Evolutionary conservation across 30 jellyfish, hydroid and myxozoan species (phyloP).

Genomic region (Aurelia sp.): DNA sequence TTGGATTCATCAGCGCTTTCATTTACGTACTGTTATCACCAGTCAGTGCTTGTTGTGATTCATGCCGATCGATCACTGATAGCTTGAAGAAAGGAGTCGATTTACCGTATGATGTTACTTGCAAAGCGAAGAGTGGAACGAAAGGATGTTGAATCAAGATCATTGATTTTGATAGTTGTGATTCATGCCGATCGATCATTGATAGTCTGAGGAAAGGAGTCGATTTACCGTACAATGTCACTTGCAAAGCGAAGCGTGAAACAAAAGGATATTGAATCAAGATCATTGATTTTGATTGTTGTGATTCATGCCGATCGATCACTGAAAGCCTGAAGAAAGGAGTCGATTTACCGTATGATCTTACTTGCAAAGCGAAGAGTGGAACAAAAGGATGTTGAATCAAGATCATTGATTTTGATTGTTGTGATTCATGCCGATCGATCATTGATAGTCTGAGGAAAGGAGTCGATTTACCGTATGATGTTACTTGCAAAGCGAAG

Average conservation of each 20-base stretch:
- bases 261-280: constrained; percentile 79
- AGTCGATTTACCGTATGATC: constrained; percentile 66
- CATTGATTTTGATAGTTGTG: constrained; percentile 82
- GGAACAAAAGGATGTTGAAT: constrained; percentile 82
- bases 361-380: constrained; percentile 71
- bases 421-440: constrained; percentile 73
- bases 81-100: constrained; percentile 75
- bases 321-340: constrained; percentile 78
- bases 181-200: constrained; percentile 69
- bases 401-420: not conserved
- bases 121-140: constrained; percentile 75
- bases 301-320: constrained; percentile 73
- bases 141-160: no score
- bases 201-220: constrained; percentile 78
- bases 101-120: constrained; percentile 68
- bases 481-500: constrained; percentile 71
- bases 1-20: constrained; percentile 78
- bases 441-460: constrained; percentile 69
- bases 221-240: constrained; percentile 67
- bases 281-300: no score
- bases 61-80: constrained; percentile 76
- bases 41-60: constrained; percentile 74
- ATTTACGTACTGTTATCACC: constrained; percentile 84
- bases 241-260: constrained; percentile 74
- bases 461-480: constrained; percentile 76